Evolutionary conservation across 2,113 vertebrate species (phyloP), one percentile per base, ranked within the genome.

Genomic region (human): DNA sequence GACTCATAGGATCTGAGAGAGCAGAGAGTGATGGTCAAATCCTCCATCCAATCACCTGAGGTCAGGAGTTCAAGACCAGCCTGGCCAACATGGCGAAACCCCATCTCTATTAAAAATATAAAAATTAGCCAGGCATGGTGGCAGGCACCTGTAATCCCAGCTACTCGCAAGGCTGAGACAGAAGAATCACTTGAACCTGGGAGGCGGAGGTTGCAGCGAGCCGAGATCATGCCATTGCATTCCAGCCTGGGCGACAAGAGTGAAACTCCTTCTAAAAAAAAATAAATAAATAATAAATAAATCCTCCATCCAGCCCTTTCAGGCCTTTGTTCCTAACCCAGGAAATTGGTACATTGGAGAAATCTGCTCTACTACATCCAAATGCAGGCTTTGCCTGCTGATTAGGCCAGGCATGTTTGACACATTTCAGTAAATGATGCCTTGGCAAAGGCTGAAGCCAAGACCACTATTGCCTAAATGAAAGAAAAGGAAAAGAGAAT

Each of bases 401-500:
- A 66, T 79, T 9, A 73, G 76, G 61, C 80, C 79, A 81, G 75
- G 72, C 23, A 59, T 73, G 61, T 66, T 73, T 88, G 93, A 94
- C 55, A 79, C 73, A 92, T 89, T 95, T 94, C 73, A 79, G 78
- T 75, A 48, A 79, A 86, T 13, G 73, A 79, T 80, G 55, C 55
- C 72, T 89, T 83, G 55, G 83, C 35, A 73, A 38, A 89, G 86
- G 66, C 35, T 64, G 70, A 96, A 85, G 38, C 22, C 96, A 83
- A 82, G 86, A 59, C 27, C 27, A 35, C 81, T 83, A 13, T 52
- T 95, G 73, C 75, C 80, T 59, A 93, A 80, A 38, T 73, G 50
- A 97, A 57, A 95, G 78, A 76, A 93, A 79, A 85, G 72, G 57
- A 20, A 16, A 89, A 80, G 43, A 76, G 50, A 82, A 89, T 80